Conservation (phyloP, 2,888 invertebrate genomes). For the Coleophora deauratella region DNA sequence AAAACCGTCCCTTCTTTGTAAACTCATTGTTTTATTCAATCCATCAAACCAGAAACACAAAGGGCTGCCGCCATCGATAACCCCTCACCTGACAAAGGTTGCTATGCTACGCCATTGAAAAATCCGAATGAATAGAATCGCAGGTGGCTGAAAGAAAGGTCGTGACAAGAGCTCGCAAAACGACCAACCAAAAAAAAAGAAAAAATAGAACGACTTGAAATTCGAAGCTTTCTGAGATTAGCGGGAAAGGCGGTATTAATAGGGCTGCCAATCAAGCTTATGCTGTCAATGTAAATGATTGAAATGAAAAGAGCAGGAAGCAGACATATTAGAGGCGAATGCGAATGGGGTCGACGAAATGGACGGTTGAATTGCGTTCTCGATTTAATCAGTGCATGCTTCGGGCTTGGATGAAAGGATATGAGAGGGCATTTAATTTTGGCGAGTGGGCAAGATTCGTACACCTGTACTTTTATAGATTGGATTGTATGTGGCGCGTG, state of each 20-base stretch:
- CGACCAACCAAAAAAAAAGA: background rate
- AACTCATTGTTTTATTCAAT: background rate
- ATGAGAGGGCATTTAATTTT: no score
- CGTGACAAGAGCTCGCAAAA: background rate
- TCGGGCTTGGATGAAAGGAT: no score
- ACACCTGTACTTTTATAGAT: no score
- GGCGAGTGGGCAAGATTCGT: no score
- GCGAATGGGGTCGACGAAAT: no score
- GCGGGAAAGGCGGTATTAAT: conserved; percentile 5
- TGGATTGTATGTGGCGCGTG: no score
- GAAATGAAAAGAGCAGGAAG: conserved; percentile 7
- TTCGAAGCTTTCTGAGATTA: background rate
- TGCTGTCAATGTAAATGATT: conserved; percentile 10
- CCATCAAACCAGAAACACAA: background rate
- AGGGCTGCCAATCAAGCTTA: conserved; percentile 11
- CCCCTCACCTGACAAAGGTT: no score
- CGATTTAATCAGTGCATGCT: no score
- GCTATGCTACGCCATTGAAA: background rate
- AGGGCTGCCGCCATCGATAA: no score
- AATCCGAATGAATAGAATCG: conserved; percentile 1
- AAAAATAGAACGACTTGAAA: conserved; percentile 1
- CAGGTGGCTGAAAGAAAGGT: conserved; percentile 1
- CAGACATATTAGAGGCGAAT: no score
- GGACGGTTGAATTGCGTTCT: no score
- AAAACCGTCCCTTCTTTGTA: no score